Conservation (phyloP, 2,888 invertebrate genomes). For the Rhingia rostrata region DNA sequence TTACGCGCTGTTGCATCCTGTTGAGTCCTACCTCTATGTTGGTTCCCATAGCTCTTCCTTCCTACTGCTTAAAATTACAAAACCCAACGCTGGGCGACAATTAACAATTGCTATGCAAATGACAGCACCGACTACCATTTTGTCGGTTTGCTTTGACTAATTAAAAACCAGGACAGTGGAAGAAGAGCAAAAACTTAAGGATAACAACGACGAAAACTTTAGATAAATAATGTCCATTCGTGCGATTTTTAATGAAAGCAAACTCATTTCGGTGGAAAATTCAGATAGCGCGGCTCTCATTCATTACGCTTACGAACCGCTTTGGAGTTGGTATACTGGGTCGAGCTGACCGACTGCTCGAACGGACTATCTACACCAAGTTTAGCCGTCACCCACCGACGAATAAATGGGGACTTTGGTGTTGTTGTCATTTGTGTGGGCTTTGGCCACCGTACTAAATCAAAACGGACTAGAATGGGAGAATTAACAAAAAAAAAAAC, state of each 20-base stretch:
- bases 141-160: slow-evolving; percentile 76
- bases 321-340: slow-evolving; percentile 31
- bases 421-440: slow-evolving; percentile 62
- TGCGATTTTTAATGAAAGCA: slow-evolving; percentile 74
- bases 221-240: slow-evolving; percentile 72
- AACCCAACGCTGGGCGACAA: slow-evolving; percentile 53
- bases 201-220: slow-evolving; percentile 64
- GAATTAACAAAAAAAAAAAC: slow-evolving; percentile 34
- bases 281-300: slow-evolving; percentile 67
- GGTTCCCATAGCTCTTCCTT: slow-evolving; percentile 32
- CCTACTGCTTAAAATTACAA: slow-evolving; percentile 28
- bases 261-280: slow-evolving; percentile 75
- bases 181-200: slow-evolving; percentile 69
- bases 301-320: slow-evolving; percentile 35
- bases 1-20: slow-evolving; percentile 69
- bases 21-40: slow-evolving; percentile 10
- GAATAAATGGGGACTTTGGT: slow-evolving; percentile 32
- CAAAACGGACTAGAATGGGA: slow-evolving; percentile 36
- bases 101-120: slow-evolving; percentile 81
- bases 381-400: not conserved
- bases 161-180: slow-evolving; percentile 77
- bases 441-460: slow-evolving; percentile 45
- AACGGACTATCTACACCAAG: not conserved
- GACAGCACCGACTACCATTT: slow-evolving; percentile 77
- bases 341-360: not conserved